Base-by-base conservation (phyloP, 35 echinoderm and acorn worm species). In the Apostichopus californicus region DNA sequence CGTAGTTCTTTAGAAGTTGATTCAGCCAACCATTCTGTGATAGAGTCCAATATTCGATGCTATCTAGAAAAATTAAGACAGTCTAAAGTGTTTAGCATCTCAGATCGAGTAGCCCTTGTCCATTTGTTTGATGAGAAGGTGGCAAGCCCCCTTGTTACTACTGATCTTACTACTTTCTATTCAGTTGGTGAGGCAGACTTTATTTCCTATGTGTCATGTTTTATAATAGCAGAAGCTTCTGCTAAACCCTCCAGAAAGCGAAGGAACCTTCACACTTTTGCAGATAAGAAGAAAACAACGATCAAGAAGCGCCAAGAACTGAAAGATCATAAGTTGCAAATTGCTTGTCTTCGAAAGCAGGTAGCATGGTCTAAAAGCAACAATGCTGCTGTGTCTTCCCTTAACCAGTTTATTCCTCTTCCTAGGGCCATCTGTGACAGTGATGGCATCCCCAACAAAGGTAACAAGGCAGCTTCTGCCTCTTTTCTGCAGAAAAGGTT, bases 381-480 rank as follows among this genome's bases (percentile, higher is more conserved):
- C 66, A 85, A 85, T 68, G 23, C 59, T 70, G 83, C 86, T 5
- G 75, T 93, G 21, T 55, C 83, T 60, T 23, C 9, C 14, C 75
- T 88, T 53, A 26, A 60, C 64, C 84, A 93, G 58, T 77, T 93
- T 66, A 55, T 93, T 5, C 52, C 72, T 28, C 57, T 90, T 89
- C 92, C 92, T 17, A 20, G 92, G 9, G 85, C 92, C 15, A 80
- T 93, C 23, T 93, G 92, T 80, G 57, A 78, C 21, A 56, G 55
- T 11, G 75, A 88, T 81, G 92, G 92, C 63, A 25, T 93, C 21
- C 86, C 92, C 1, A 88, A 89, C 34, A 93, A 89, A 66, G 75
- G 85, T 14, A 81, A 52, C 13, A 92, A 84, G 52, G 91, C 91
- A 54, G 11, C 4, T 84, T 25, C 22, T 66, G 56, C 73, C 12